These are phyloP conservation scores for Polyergus mexicanus DNA, from an alignment of 1,140 invertebrate species.

Conservation along the genomic window DNA sequence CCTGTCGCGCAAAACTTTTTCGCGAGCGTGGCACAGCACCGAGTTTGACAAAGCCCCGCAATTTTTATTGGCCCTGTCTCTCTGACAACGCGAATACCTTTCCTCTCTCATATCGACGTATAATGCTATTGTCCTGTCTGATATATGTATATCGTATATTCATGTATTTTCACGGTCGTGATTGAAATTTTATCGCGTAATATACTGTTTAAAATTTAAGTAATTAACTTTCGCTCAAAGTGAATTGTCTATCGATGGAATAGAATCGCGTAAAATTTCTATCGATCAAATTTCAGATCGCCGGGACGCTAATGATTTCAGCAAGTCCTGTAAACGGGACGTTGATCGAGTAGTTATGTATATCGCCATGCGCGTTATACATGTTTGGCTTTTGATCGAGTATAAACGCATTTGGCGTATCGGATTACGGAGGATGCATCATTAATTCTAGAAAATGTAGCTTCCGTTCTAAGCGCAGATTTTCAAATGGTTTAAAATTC, in stretches of 20 bases:
- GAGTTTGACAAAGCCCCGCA: conserved; percentile 45
- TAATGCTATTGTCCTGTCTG: conserved; percentile 18
- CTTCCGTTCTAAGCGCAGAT: background rate
- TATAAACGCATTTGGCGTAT: conserved; percentile 62
- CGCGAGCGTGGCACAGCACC: conserved; percentile 28
- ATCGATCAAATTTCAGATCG: conserved; percentile 31
- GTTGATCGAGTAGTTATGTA: conserved; percentile 56
- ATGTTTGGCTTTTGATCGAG: conserved; percentile 59
- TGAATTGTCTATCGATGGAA: background rate
- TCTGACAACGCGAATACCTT: conserved; percentile 67
- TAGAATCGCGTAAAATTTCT: background rate
- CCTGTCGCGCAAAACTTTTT: conserved; percentile 69
- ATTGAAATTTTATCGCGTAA: background rate
- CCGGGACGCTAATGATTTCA: conserved; percentile 45
- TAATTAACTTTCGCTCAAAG: background rate
- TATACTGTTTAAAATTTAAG: conserved; percentile 14
- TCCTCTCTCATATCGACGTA: conserved; percentile 44
- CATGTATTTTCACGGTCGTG: conserved; percentile 18
- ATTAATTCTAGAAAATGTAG: conserved; percentile 51
- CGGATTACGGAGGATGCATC: conserved; percentile 56
- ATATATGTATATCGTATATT: background rate
- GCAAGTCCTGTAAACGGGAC: conserved; percentile 12
- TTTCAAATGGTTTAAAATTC: conserved; percentile 35
- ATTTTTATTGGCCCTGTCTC: conserved; percentile 61
- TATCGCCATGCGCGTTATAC: conserved; percentile 22